These are phyloP conservation scores for Cathartes aura DNA, from an alignment of 2,113 vertebrate species.

Conservation along the genomic window DNA sequence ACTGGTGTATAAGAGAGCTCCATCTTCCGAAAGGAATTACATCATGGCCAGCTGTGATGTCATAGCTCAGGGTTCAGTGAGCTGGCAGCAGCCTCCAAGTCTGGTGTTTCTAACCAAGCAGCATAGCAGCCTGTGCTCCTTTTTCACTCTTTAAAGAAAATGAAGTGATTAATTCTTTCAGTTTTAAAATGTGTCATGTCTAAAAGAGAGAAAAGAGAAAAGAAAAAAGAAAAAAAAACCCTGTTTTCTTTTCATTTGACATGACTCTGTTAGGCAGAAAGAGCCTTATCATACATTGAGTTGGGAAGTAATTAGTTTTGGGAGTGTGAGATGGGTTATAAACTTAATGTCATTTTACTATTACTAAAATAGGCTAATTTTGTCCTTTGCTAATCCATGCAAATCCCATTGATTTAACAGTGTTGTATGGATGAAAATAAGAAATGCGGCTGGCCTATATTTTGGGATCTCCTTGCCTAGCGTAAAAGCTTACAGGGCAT, in stretches of 20 bases:
- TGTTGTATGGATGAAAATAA: neutral
- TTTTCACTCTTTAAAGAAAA: neutral
- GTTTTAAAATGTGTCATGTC: neutral
- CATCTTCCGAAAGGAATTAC: neutral
- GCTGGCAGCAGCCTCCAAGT: neutral
- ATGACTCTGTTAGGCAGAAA: neutral
- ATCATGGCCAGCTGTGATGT: neutral
- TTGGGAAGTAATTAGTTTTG: constrained; percentile 26
- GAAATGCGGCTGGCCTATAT: neutral
- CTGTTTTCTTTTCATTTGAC: neutral
- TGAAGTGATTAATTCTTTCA: neutral
- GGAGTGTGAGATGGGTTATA: constrained; percentile 2
- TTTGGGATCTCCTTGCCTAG: constrained; percentile 18
- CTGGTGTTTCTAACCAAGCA: neutral
- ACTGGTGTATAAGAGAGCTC: neutral
- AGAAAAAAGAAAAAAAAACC: neutral
- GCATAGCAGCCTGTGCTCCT: neutral
- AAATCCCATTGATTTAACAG: constrained; percentile 35
- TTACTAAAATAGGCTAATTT: constrained; percentile 30
- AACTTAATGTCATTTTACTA: constrained; percentile 21
- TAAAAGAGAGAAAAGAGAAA: neutral
- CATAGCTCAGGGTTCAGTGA: neutral
- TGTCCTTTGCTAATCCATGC: neutral
- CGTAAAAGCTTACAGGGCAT: neutral
- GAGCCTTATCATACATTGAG: neutral